phyloP scores from a whole-genome alignment of 2,797 vertebrate species.

The Myripristis murdjan region DNA sequence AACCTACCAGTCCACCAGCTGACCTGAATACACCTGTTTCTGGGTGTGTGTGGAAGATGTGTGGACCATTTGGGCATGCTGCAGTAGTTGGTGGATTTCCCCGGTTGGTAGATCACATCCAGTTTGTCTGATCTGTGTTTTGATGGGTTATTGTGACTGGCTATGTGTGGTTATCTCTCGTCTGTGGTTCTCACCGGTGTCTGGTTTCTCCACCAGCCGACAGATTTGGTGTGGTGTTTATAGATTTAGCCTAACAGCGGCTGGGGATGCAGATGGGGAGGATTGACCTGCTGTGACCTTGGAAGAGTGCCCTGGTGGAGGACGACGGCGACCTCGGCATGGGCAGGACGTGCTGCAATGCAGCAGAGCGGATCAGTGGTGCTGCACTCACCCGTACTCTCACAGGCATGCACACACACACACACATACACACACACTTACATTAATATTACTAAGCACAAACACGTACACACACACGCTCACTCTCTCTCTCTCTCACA shows the following conservation, averaged over 20 bases:
- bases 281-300: conserved; percentile 82
- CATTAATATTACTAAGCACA: conserved; percentile 25
- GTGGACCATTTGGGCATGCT: conserved; percentile 1
- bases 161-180: not conserved
- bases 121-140: conserved; percentile 25
- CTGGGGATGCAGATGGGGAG: conserved; percentile 79
- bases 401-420: conserved; percentile 9
- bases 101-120: conserved; percentile 40
- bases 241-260: conserved; percentile 64
- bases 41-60: conserved; percentile 38
- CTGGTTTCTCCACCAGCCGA: conserved; percentile 38
- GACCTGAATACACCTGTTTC: conserved; percentile 33
- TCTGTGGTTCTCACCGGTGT: conserved; percentile 39
- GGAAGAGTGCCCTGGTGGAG: conserved; percentile 74
- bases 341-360: conserved; percentile 85
- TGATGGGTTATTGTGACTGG: conserved; percentile 45
- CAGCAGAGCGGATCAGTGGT: conserved; percentile 82
- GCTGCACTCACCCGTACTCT: conserved; percentile 63
- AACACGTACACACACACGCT: conserved; percentile 24
- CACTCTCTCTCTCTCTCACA: not conserved
- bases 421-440: conserved; percentile 14
- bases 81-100: conserved; percentile 35
- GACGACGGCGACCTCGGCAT: conserved; percentile 75
- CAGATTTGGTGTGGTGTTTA: conserved; percentile 72
- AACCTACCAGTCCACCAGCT: conserved; percentile 23